Evolutionary conservation across 2,797 vertebrate species (phyloP), one percentile per base, ranked within the genome.

Genomic region (Rhabdomys pumilio): DNA sequence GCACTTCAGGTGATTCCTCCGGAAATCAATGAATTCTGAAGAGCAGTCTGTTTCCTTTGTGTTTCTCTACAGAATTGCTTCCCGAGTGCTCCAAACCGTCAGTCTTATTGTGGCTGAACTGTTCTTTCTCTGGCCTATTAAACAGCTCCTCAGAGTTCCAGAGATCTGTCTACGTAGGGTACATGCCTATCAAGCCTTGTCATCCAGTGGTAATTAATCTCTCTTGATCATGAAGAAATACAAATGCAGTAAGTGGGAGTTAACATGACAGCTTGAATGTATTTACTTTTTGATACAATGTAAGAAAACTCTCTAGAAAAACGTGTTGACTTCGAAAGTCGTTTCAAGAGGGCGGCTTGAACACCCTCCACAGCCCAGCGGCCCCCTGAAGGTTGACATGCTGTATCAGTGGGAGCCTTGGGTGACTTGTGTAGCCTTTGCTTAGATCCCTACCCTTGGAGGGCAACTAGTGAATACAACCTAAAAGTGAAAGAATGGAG

Each of bases 221-320:
- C 72, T 53, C n/a, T 93, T 91, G 90, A 86, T 89, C 76, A 76
- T 85, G 50, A 75, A 41, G n/a, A 92, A 84, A 53, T 82, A 13
- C 80, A 87, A 94, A 84, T 55, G 44, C 86, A 93, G 26, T 77
- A 41, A 91, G 11, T 90, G n/a, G 44, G 80, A 65, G 75, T 86
- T 77, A 89, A 93, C n/a, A 69, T 4, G 69, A 67, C 8, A 69
- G 6, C 24, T 85, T 83, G 80, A 69, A 75, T 65, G 59, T 72
- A 34, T 22, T 47, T 47, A 65, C 19, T 72, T 38, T 20, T 82
- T 94, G 79, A 34, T 53, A 69, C 31, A 83, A n/a, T 69, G 65
- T 12, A 77, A 73, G 29, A 84, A 88, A 96, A 81, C 89, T 80
- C 29, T 10, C 14, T 44, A 69, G 4, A 57, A 72, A 63, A 83